These are phyloP conservation scores for Drosophila merina DNA, from an alignment of 2,888 invertebrate genomes.

Conservation along the genomic window DNA sequence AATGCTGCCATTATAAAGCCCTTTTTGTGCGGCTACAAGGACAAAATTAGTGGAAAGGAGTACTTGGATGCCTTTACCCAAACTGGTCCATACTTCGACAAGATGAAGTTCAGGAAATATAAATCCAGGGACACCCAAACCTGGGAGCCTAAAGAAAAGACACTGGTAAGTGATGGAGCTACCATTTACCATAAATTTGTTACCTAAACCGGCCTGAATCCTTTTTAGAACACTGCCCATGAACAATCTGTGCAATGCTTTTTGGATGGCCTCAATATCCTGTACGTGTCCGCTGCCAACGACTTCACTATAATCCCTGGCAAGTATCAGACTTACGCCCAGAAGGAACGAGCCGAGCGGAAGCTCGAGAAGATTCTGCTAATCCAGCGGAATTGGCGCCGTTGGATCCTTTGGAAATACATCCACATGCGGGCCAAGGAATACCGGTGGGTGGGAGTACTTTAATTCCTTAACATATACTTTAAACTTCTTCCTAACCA, in stretches of 20 bases:
- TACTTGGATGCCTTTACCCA: constrained; percentile 94
- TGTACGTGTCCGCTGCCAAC: constrained; percentile 86
- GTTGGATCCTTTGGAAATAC: constrained; percentile 83
- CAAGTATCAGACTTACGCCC: constrained; percentile 88
- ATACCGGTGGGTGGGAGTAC: constrained; percentile 82
- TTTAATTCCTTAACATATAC: constrained; percentile 20
- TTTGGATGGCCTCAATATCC: constrained; percentile 80
- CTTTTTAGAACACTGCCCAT: constrained; percentile 78
- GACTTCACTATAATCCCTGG: constrained; percentile 87
- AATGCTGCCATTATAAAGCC: constrained; percentile 88
- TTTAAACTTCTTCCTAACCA: constrained; percentile 49
- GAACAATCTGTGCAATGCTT: constrained; percentile 82
- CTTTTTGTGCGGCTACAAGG: constrained; percentile 90
- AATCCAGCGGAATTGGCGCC: constrained; percentile 86
- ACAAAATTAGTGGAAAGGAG: constrained; percentile 87
- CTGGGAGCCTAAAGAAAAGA: constrained; percentile 80
- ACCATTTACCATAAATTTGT: accelerated
- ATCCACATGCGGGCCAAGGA: constrained; percentile 85
- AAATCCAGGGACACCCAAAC: constrained; percentile 88
- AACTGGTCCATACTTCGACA: constrained; percentile 85
- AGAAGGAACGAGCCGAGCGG: constrained; percentile 86
- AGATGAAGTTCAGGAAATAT: constrained; percentile 70
- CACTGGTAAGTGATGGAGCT: constrained; percentile 80
- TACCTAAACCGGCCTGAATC: neutral
- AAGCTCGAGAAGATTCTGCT: constrained; percentile 86